Percentiles rank a stretch among this genome's conserved stretches.
These are phyloP conservation scores for Moxostoma hubbsi DNA, from an alignment of 2,797 vertebrate species.

Conservation along the genomic window DNA sequence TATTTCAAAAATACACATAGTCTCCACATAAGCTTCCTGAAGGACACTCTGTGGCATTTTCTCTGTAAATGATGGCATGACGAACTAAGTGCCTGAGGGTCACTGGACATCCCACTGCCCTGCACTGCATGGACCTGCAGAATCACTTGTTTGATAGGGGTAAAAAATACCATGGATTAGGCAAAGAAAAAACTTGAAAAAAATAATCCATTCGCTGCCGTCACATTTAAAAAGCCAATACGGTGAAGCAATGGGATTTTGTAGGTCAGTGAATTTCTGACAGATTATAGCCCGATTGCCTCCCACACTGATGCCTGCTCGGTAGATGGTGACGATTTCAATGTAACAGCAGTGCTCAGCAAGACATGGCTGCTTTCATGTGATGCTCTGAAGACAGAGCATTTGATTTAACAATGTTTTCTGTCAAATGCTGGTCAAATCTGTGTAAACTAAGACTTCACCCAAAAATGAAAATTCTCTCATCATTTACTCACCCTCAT, in stretches of 20 bases:
- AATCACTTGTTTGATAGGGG: slow-evolving; percentile 58
- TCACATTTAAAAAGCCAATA: slow-evolving; percentile 61
- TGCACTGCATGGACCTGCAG: slow-evolving; percentile 39
- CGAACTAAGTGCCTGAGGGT: slow-evolving; percentile 15
- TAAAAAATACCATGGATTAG: slow-evolving; percentile 74
- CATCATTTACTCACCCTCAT: no score
- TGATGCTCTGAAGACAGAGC: not conserved
- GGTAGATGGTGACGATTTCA: slow-evolving; percentile 32
- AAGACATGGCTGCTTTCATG: not conserved
- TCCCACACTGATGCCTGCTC: slow-evolving; percentile 42
- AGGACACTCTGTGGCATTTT: slow-evolving; percentile 5
- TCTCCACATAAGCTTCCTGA: slow-evolving; percentile 13
- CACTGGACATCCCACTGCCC: slow-evolving; percentile 35
- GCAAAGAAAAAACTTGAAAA: slow-evolving; percentile 67
- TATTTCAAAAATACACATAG: not conserved
- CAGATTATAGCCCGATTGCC: slow-evolving; percentile 52
- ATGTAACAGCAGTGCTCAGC: slow-evolving; percentile 27
- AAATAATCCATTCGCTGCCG: slow-evolving; percentile 70
- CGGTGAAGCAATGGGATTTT: slow-evolving; percentile 53
- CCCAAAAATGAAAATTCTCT: no score
- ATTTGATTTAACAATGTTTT: slow-evolving; percentile 14
- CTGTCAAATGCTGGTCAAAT: slow-evolving; percentile 15
- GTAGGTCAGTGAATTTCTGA: slow-evolving; percentile 62
- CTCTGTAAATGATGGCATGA: not conserved
- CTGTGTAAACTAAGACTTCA: not conserved